Base-by-base conservation (phyloP, 2,888 invertebrate species). In the Ormyrus labotus region DNA sequence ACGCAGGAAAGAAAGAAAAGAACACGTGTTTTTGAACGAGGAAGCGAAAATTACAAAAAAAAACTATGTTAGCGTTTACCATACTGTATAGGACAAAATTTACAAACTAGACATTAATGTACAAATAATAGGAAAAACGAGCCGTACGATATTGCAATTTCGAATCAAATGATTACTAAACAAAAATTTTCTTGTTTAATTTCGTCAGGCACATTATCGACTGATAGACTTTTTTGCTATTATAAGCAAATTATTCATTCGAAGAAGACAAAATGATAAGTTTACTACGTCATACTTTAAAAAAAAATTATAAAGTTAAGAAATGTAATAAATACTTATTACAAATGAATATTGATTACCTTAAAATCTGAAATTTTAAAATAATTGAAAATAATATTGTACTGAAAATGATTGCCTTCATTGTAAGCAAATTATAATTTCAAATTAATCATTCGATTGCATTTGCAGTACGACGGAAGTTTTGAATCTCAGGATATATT, bases 401-500 rank as follows among this genome's bases (percentile, higher is more conserved):
- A 34, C 4, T 34, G 34, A 34, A 34, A 34, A 34, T 34, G 34
- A 34, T 34, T 34, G 34, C 34, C 34, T 3, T 34, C 34, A 34
- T 34, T 34, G 34, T 34, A 4, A 34, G 34, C 34, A 19, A 19
- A 47, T 58, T 48, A 50, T 58, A 67, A 50, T 11, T 60, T 19
- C 7, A 61, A 55, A 63, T 7, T 7, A n/a, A 73, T 78, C 55
- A 64, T 61, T 71, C 70, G 67, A 76, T 67, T 45, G 47, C 48
- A 67, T 55, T 75, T 53, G 55, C 50, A 55, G 65, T 13, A 11
- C 67, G 34, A 63, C 10, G 70, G 60, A 53, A 58, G 57, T 69
- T 78, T 78, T 73, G 72, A 82, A 80, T 82, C 82, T 80, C 82
- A 73, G 76, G 76, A 80, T 82, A 34, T 34, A 64, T 69, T 67